phyloP scores from a whole-genome alignment of 2,113 vertebrate genomes.

The Sminthopsis crassicaudata region DNA sequence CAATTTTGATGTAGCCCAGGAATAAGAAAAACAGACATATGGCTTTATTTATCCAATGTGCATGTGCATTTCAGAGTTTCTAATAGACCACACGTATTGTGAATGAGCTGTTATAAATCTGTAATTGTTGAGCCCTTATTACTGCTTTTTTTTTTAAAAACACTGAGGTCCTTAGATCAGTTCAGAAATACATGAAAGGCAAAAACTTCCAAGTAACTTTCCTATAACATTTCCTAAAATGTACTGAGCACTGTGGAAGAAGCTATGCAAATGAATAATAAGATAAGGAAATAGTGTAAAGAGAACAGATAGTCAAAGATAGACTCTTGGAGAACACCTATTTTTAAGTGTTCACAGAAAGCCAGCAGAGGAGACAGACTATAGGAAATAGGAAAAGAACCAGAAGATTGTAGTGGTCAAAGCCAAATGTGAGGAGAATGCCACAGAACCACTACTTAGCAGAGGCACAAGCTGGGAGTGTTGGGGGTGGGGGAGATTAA shows the following conservation, averaged over 20 bases:
- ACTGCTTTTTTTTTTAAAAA: background rate
- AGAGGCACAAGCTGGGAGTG: background rate
- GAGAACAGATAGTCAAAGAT: background rate
- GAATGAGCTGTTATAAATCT: background rate
- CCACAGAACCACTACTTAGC: background rate
- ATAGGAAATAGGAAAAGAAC: background rate
- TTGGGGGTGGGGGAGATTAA: too few relatives aligned
- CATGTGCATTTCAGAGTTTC: background rate
- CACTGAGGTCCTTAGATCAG: background rate
- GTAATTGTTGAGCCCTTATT: background rate
- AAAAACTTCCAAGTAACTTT: background rate
- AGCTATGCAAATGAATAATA: background rate
- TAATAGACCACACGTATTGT: background rate
- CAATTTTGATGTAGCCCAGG: background rate
- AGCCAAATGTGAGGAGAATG: background rate
- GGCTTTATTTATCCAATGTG: too few relatives aligned
- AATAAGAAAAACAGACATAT: background rate
- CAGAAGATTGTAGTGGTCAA: background rate
- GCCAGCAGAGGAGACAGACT: background rate
- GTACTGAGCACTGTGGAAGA: too few relatives aligned
- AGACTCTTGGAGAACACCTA: background rate
- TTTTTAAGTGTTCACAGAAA: background rate
- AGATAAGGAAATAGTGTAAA: background rate
- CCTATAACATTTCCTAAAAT: background rate
- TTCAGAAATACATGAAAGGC: background rate